Conservation (phyloP, 2,797 vertebrate species). For the Coccyzus lansbergi region DNA sequence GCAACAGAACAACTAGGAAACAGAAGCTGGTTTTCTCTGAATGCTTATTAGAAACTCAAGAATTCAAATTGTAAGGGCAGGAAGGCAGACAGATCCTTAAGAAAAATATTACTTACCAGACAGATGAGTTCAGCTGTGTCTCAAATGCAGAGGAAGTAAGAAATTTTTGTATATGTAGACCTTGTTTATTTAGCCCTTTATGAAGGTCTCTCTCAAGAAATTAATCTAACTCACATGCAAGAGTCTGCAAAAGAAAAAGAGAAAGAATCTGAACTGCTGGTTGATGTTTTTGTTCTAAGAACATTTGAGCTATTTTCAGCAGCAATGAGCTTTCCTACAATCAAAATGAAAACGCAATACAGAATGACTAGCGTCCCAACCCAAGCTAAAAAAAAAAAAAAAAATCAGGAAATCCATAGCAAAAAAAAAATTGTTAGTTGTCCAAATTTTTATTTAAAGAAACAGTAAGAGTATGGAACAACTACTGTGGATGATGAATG, state of each 20-base stretch:
- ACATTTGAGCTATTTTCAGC: constrained; percentile 88
- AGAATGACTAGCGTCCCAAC: constrained; percentile 40
- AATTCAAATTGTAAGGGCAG: background rate
- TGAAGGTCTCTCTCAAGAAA: constrained; percentile 71
- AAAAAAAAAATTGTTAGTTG: constrained; percentile 49
- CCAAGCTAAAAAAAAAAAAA: background rate
- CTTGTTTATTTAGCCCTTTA: constrained; percentile 76
- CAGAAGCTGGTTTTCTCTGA: background rate
- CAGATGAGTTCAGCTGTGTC: constrained; percentile 41
- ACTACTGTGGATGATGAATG: background rate
- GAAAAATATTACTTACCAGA: constrained; percentile 68
- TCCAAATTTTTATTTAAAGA: constrained; percentile 70
- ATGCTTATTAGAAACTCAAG: constrained; percentile 29
- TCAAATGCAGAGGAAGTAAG: constrained; percentile 67
- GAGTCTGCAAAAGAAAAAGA: constrained; percentile 75
- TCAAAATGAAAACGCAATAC: constrained; percentile 71
- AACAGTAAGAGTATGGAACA: constrained; percentile 41
- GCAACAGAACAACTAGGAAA: background rate
- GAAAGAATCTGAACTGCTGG: constrained; percentile 73
- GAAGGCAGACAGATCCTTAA: constrained; percentile 37
- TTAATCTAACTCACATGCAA: constrained; percentile 77
- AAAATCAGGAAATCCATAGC: constrained; percentile 71
- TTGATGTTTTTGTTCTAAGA: constrained; percentile 59
- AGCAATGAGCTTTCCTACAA: constrained; percentile 78
- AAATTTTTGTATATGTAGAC: constrained; percentile 63